These are phyloP conservation scores for Lasioglossum leucozonium DNA, from an alignment of 2,888 invertebrate genomes.

Conservation along the genomic window DNA sequence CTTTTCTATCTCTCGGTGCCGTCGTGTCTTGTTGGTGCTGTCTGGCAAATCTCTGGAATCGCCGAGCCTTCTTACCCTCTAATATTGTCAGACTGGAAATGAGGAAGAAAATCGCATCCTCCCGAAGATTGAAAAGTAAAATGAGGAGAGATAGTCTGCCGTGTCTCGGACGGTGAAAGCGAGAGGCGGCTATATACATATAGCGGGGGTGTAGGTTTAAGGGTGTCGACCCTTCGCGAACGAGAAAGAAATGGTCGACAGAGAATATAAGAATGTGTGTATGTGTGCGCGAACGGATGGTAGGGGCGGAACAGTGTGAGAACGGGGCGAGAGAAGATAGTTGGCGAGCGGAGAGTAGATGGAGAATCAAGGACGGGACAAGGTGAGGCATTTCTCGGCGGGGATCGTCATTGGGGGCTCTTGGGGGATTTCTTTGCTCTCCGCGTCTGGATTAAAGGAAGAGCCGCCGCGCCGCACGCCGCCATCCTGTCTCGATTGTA, in stretches of 20 bases:
- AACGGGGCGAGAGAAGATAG: constrained; percentile 21
- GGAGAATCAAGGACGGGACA: constrained; percentile 53
- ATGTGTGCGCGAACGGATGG: not conserved
- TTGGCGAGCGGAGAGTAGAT: constrained; percentile 41
- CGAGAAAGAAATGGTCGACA: not conserved
- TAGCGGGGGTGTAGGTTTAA: constrained; percentile 49
- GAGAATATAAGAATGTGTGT: not conserved
- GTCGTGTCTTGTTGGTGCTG: constrained; percentile 4
- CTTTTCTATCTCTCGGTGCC: constrained; percentile 31
- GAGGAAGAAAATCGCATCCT: constrained; percentile 81
- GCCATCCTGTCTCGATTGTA: not conserved
- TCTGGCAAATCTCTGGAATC: constrained; percentile 36
- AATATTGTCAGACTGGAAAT: constrained; percentile 80
- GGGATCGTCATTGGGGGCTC: constrained; percentile 54
- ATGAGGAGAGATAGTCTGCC: constrained; percentile 71
- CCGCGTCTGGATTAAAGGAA: constrained; percentile 65
- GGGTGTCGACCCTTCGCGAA: constrained; percentile 1
- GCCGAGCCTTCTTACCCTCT: constrained; percentile 39
- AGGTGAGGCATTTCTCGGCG: constrained; percentile 61
- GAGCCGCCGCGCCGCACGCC: constrained; percentile 18
- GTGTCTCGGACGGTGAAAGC: constrained; percentile 56
- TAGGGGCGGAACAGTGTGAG: not conserved
- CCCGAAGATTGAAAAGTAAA: constrained; percentile 81
- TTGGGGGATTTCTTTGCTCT: constrained; percentile 48
- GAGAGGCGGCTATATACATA: constrained; percentile 43